Base-by-base conservation (phyloP, 2,113 vertebrate genomes). In the Paedocypris sp. region DNA sequence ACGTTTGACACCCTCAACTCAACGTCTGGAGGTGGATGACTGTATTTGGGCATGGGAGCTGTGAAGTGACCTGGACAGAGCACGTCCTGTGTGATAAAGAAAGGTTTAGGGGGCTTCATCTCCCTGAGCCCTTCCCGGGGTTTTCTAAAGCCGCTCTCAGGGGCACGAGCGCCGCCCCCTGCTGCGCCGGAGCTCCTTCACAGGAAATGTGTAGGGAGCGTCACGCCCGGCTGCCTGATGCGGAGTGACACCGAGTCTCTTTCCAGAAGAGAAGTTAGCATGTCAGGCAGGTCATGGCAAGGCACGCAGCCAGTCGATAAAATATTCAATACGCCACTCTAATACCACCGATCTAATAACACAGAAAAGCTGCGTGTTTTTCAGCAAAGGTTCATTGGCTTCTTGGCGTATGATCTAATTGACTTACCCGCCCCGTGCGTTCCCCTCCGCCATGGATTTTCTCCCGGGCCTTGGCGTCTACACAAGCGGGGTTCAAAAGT, bases 251-350 rank as follows among this genome's bases (percentile, higher is more conserved):
- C 75, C 39, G 66, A 73, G 71, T 89, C 88, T 91, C 87, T 81
- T 85, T 85, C 79, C 85, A 85, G 83, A 76, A 65, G 71, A 82
- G 74, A 88, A 87, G 82, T 86, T 81, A 80, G 85, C 85, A 90
- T 87, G 86, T 88, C 84, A 83, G 83, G 80, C 82, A 87, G 88
- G 87, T 88, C 85, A 87, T 82, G 79, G 83, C 5, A 77, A 84
- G 87, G 86, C 86, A 87, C 81, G 80, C 81, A 93, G 83, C 86
- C 80, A 83, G 83, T 87, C 86, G 84, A 88, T 89, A 86, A 92
- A 91, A 93, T 88, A 91, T 87, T 92, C 87, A 91, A 85, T 85
- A 83, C 85, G 88, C 73, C 73, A 72, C 82, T 89, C 78, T 84
- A 78, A 86, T 85, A 86, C 82, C 80, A 90, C 85, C 80, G 83